phyloP scores from a whole-genome alignment of 2,888 invertebrate species.

The Netelia melanura region DNA sequence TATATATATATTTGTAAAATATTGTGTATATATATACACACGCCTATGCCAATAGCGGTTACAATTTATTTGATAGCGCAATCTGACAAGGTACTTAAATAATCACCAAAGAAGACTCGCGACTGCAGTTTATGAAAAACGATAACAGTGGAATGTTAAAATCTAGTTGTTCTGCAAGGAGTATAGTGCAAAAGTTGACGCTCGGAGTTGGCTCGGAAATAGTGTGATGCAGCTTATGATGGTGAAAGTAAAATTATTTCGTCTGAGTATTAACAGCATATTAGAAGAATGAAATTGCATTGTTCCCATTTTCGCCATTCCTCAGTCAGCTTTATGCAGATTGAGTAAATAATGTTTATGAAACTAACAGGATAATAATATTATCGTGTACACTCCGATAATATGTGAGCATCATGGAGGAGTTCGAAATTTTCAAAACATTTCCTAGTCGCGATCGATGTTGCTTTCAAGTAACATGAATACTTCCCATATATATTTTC shows the following conservation, averaged over 20 bases:
- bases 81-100: background rate
- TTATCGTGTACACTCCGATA: too few relatives aligned
- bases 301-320: too few relatives aligned
- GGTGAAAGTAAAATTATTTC: background rate
- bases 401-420: too few relatives aligned
- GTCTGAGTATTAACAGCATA: background rate
- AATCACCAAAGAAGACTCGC: background rate
- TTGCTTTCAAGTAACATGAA: background rate
- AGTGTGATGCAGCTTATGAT: background rate
- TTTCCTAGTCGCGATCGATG: background rate
- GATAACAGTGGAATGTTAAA: constrained; percentile 26
- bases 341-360: too few relatives aligned
- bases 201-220: background rate
- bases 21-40: too few relatives aligned
- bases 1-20: background rate
- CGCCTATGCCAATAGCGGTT: too few relatives aligned
- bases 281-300: too few relatives aligned
- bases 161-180: background rate
- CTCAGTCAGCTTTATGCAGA: too few relatives aligned
- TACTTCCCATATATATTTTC: background rate
- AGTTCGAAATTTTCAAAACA: background rate
- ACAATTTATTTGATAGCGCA: background rate
- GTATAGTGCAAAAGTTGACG: background rate
- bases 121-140: background rate
- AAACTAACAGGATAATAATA: too few relatives aligned